Evolutionary conservation across 1,140 invertebrate genomes (phyloP), one percentile per base, ranked within the genome.

Genomic region (Drosophila auraria): DNA sequence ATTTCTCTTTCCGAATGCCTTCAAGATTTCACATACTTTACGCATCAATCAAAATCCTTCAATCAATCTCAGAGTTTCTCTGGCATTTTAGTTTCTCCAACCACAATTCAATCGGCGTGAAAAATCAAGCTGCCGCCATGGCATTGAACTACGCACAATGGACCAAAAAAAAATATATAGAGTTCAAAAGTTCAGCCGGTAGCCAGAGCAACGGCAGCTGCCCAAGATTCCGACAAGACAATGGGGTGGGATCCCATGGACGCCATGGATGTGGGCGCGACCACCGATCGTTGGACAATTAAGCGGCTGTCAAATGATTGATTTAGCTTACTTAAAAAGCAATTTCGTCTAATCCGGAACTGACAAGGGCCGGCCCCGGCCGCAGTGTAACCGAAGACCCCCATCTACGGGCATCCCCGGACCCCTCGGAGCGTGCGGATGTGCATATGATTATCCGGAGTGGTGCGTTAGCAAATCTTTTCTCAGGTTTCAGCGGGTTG

Each of bases 311-410:
- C 80, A 86, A 82, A 89, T 91, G 86, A 90, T 90, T 90, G 86
- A 90, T 90, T 91, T 82, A 54, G 76, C 82, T 91, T 86, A 86
- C 65, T 90, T 90, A 90, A 90, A 90, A 90, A 86, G 45, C 74
- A 56, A 90, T 90, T 91, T 90, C 50, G 69, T 78, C 54, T 81
- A 81, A 89, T 81, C 81, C 73, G 83, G 64, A 82, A 80, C 78
- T 65, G 56, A 80, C 65, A 78, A 58, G 64, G 65, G 54, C 60
- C 69, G 64, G 65, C 59, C 63, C 69, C 53, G 30, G 38, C 27
- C 17, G 69, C 60, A 80, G 49, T 60, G 54, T 60, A 80, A 74
- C 68, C 49, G 17, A 59, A 78, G 82, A 83, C 53, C 47, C 45
- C 30, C 62, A 54, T 61, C 80, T 65, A 30, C 44, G 62, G 62